Evolutionary conservation across 2,888 invertebrate genomes (phyloP), one percentile per base, ranked within the genome.

Genomic region (Esperia sulphurella): DNA sequence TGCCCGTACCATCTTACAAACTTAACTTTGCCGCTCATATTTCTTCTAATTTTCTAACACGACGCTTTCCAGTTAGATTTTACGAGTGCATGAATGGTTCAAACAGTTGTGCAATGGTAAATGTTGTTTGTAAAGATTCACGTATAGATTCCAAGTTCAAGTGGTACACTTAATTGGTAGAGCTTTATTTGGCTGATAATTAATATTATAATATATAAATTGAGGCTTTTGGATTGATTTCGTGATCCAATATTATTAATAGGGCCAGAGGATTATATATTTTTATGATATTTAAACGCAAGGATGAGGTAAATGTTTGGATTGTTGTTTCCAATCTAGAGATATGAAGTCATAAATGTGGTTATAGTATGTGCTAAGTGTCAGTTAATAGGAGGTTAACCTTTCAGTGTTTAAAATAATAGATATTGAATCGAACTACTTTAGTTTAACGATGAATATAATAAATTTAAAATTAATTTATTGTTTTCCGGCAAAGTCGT

Each of bases 101-200:
- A 29, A n/a, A 29, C 41, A n/a, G 2, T 30, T 43, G 33, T 31
- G 29, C 12, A n/a, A 8, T 8, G 39, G 8, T 40, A 39, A 10
- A n/a, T 29, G n/a, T 29, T 13, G 21, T 46, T 71, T 59, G 78
- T 61, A 45, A 54, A 68, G 70, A 75, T 75, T 68, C 58, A 68
- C 64, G 68, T 65, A 60, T 65, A 65, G 57, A 62, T 60, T 52
- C 64, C 75, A 77, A 80, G 83, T 77, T 81, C 75, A 72, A 72
- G 53, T 21, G 21, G 21, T 49, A 59, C 62, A 61, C 64, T 66
- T 68, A 71, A 73, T 70, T 70, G 59, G 67, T 56, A 65, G 64
- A 57, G 41, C n/a, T 63, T 61, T 63, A 58, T 60, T 67, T 55
- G 57, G 51, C 61, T 59, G 63, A 56, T 57, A 56, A 54, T 49